phyloP scores from a whole-genome alignment of 2,888 invertebrate species.

The Erannis defoliaria region DNA sequence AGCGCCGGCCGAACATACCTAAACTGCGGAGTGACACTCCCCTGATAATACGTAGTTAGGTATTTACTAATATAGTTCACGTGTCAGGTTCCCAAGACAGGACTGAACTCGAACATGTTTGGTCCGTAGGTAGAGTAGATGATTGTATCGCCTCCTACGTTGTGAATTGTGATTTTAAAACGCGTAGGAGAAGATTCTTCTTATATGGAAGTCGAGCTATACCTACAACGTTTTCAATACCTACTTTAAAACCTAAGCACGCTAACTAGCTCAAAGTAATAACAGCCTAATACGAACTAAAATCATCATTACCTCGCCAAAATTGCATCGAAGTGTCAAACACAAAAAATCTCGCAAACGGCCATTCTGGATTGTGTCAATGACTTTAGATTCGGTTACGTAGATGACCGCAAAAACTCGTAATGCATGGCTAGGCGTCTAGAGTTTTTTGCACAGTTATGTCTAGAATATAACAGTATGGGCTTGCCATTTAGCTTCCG shows the following conservation, averaged over 20 bases:
- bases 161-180: background rate
- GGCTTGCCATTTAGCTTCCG: background rate
- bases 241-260: background rate
- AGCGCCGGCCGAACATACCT: too few relatives aligned
- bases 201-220: constrained; percentile 14
- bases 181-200: constrained; percentile 17
- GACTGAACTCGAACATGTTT: too few relatives aligned
- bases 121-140: background rate
- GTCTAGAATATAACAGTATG: constrained; percentile 25
- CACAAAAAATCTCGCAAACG: constrained; percentile 8
- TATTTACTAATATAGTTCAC: too few relatives aligned
- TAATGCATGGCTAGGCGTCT: constrained; percentile 51
- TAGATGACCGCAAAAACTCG: constrained; percentile 50
- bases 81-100: too few relatives aligned
- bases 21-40: too few relatives aligned
- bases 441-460: constrained; percentile 21
- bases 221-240: background rate
- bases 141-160: constrained; percentile 7
- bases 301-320: constrained; percentile 15
- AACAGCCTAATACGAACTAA: constrained; percentile 2
- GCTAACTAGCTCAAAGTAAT: background rate
- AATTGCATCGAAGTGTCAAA: constrained; percentile 29
- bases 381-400: constrained; percentile 52
- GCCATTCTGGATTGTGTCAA: constrained; percentile 34
- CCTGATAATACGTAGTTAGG: too few relatives aligned